Percentiles rank a stretch among this genome's conserved stretches.
Conservation (phyloP, 2,888 invertebrate genomes). For the Melanotus villosus region DNA sequence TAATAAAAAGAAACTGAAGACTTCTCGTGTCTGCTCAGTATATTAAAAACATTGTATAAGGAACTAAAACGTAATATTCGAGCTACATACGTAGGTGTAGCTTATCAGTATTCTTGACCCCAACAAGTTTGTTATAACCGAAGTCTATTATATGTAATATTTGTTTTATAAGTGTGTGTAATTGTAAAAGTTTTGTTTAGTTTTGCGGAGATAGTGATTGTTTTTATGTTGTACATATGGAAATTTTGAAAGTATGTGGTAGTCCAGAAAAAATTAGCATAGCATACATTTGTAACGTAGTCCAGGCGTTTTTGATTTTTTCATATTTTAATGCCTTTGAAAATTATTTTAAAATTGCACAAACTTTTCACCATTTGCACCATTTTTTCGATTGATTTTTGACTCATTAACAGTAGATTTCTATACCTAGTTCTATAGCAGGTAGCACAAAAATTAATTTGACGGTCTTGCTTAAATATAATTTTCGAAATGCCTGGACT, state of each 20-base stretch:
- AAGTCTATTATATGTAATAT: conserved; percentile 6
- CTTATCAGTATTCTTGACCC: background rate
- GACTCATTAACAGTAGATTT: too few species aligned
- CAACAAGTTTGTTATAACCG: background rate
- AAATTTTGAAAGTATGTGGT: background rate
- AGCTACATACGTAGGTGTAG: too few species aligned
- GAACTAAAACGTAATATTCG: too few species aligned
- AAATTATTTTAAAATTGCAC: too few species aligned
- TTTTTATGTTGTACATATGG: conserved; percentile 8
- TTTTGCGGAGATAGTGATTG: conserved; percentile 8
- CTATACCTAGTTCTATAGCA: too few species aligned
- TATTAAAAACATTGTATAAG: background rate
- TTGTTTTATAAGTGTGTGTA: conserved; percentile 13
- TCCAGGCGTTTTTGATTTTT: conserved; percentile 21
- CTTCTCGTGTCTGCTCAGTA: too few species aligned
- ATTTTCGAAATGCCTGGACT: conserved; percentile 9
- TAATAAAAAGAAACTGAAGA: too few species aligned
- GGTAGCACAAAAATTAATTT: too few species aligned
- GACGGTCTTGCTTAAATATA: too few species aligned
- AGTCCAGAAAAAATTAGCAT: background rate
- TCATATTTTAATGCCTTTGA: too few species aligned
- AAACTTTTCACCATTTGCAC: background rate
- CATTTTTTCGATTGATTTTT: too few species aligned
- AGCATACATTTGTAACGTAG: conserved; percentile 12
- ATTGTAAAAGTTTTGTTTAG: conserved; percentile 5